Evolutionary conservation across 2,797 vertebrate genomes (phyloP), one percentile per base, ranked within the genome.

Genomic region (Gymnopithys bicolor): DNA sequence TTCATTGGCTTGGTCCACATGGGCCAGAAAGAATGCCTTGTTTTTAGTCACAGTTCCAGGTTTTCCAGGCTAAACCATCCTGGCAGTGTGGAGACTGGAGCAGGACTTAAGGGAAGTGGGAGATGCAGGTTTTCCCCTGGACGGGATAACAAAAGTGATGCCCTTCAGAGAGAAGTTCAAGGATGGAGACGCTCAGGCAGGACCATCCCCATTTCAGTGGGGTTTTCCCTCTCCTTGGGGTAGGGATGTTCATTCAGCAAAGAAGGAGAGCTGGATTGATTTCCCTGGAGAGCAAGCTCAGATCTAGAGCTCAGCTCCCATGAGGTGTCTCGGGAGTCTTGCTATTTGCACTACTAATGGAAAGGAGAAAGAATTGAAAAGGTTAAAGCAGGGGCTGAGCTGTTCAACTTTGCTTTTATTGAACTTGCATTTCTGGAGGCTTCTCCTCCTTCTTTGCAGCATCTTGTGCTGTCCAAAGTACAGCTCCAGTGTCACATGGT

Each of bases 281-380:
- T 96, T 96, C 93, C 77, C 89, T 52, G 76, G 77, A 66, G 89
- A 81, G 37, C 30, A n/a, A 14, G 55, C 67, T 87, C 71, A 74
- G 78, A 78, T 60, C 66, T 84, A 41, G 76, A 94, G 87, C 83
- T 95, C 8, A 15, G 45, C 89, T 89, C 68, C 0, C 3, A 6
- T 43, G 64, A 27, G 30, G 30, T 35, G 19, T 41, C 75, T 91
- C 84, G 2, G 4, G 22, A 46, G 37, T 80, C 53, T 62, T 91
- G 81, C 55, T 95, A 79, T 94, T 91, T 92, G 91, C 90, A 77
- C 93, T 93, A 43, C 89, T 93, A 95, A 93, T 58, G 71, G 77
- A 55, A 84, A n/a, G 82, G 92, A 68, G 39, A 81, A 64, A 70
- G 74, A 86, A 91, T 70, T 67, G 7, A 48, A 93, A 80, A 96